Evolutionary conservation across 1,140 invertebrate species (phyloP).

Genomic region (Frieseomelitta varia): DNA sequence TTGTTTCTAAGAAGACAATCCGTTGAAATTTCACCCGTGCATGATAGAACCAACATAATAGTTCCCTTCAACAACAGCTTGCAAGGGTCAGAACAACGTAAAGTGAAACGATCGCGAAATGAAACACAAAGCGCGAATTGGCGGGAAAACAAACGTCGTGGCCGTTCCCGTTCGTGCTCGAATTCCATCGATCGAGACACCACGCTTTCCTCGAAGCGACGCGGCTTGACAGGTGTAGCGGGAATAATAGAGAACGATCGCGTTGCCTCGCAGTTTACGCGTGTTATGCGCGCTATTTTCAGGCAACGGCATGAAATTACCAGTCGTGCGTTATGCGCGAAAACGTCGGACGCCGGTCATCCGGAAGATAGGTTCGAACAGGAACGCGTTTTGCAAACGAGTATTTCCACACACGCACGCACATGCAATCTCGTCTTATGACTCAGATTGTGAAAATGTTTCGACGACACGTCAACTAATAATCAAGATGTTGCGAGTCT

Average conservation of each 20-base stretch:
- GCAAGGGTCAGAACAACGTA: neutral
- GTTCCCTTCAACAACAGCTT: neutral
- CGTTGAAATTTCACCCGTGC: no score
- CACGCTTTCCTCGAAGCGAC: slow-evolving; percentile 12
- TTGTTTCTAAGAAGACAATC: no score
- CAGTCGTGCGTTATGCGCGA: neutral
- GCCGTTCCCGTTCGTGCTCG: neutral
- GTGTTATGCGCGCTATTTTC: neutral
- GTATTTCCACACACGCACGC: slow-evolving; percentile 29
- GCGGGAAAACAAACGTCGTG: neutral
- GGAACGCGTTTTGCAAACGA: slow-evolving; percentile 15
- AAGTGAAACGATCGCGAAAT: neutral
- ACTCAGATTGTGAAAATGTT: slow-evolving; percentile 52
- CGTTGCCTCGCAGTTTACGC: neutral
- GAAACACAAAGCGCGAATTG: neutral
- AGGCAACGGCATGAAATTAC: slow-evolving; percentile 3
- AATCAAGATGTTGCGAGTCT: no score
- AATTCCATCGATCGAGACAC: slow-evolving; percentile 7
- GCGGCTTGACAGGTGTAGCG: slow-evolving; percentile 27
- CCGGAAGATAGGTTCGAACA: slow-evolving; percentile 1
- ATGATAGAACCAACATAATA: neutral
- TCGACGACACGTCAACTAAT: no score
- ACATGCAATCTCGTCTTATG: slow-evolving; percentile 29
- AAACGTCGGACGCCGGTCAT: neutral
- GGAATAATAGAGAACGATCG: slow-evolving; percentile 21